Evolutionary conservation across 2,888 invertebrate species (phyloP), one percentile per base, ranked within the genome.

Genomic region (Acrobasis repandana): DNA sequence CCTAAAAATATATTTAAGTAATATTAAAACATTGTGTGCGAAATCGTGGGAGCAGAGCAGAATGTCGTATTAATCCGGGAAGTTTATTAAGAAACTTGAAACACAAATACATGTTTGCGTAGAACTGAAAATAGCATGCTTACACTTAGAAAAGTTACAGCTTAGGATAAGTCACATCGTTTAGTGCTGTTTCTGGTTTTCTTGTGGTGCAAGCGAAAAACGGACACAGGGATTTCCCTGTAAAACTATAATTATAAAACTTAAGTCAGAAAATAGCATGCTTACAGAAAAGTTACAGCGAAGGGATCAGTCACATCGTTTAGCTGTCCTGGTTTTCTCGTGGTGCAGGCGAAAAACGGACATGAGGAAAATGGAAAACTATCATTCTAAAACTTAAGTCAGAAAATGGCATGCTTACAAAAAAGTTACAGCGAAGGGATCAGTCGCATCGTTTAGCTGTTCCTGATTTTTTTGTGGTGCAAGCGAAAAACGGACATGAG

Each of bases 121-220:
- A 59, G 65, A 63, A 61, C 56, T 43, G 14, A 56, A 51, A 60
- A 48, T 60, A 49, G 54, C 52, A 52, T 38, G 57, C 52, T 52
- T 63, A 62, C 60, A 61, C 64, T 54, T 48, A 18, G 34, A 48
- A 58, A 48, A 48, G 15, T 57, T 34, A 28, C 15, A 28, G 11
- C 63, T 10, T n/a, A 43, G 43, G 43, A 43, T 43, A 61, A 61
- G 63, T 60, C 66, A 51, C 65, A 65, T 64, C 62, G 51, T 62
- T 62, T n/a, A n/a, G 60, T 60, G 56, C 47, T 54, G 34, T 56
- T 47, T 49, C 62, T 33, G 50, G 63, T 56, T 59, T n/a, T 56
- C 56, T 14, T 62, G 65, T 51, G 56, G 56, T n/a, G 16, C 46
- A 56, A 56, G 56, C 18, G n/a, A 56, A 54, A 54, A 54, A 38